phyloP scores from a whole-genome alignment of 2,888 invertebrate genomes.

The Rambutsinella grinnellia region DNA sequence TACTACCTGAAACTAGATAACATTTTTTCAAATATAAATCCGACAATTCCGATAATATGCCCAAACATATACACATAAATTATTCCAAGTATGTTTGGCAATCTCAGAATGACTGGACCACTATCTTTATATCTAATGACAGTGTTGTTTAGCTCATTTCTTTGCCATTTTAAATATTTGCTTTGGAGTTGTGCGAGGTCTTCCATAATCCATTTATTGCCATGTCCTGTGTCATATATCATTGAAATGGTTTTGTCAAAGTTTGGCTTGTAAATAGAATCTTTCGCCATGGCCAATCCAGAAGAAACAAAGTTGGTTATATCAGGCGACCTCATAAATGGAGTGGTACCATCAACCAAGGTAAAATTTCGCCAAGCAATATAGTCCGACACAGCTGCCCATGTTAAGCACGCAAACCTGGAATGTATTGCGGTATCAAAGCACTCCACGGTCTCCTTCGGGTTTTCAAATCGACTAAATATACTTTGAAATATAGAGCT shows the following conservation, averaged over 20 bases:
- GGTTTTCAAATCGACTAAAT: slow-evolving; percentile 10
- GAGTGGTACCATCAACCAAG: slow-evolving; percentile 24
- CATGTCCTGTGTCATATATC: slow-evolving; percentile 35
- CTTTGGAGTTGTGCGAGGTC: slow-evolving; percentile 23
- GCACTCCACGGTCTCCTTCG: slow-evolving; percentile 25
- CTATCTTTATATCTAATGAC: slow-evolving; percentile 13
- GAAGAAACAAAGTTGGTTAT: slow-evolving; percentile 8
- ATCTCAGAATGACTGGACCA: slow-evolving; percentile 23
- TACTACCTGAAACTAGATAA: not conserved
- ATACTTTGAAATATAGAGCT: slow-evolving; percentile 24
- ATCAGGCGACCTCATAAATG: slow-evolving; percentile 8
- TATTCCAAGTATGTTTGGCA: slow-evolving; percentile 31
- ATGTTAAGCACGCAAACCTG: slow-evolving; percentile 29
- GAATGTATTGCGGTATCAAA: slow-evolving; percentile 6
- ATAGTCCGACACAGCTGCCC: slow-evolving; percentile 27
- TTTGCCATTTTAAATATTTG: slow-evolving; percentile 20
- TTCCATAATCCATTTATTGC: slow-evolving; percentile 22
- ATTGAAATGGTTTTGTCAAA: slow-evolving; percentile 30
- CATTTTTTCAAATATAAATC: slow-evolving; percentile 3
- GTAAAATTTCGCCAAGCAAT: slow-evolving; percentile 31
- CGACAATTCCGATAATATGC: not conserved
- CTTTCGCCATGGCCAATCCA: slow-evolving; percentile 32
- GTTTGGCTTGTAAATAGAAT: slow-evolving; percentile 24
- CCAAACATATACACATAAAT: slow-evolving; percentile 29
- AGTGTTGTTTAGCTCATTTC: slow-evolving; percentile 9